phyloP scores from a whole-genome alignment of 1,140 invertebrate species.

The Drosophila nigromelanica region DNA sequence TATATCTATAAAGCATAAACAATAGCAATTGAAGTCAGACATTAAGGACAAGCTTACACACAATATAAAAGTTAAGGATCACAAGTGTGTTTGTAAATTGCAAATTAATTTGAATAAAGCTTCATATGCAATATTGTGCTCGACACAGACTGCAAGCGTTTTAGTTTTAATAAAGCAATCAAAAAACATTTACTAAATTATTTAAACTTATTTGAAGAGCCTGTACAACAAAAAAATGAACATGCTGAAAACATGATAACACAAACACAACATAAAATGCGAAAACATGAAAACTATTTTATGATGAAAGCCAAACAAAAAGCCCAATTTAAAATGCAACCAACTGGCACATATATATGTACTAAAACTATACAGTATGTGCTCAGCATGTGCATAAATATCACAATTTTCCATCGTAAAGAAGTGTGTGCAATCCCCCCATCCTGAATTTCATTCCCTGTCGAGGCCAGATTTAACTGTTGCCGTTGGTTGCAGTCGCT shows the following conservation, averaged over 20 bases:
- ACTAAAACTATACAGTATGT: not conserved
- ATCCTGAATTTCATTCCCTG: not conserved
- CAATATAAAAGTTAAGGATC: not conserved
- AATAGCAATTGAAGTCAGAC: constrained; percentile 3
- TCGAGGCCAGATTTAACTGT: constrained; percentile 43
- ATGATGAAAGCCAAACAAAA: constrained; percentile 60
- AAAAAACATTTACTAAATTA: constrained; percentile 64
- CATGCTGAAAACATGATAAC: constrained; percentile 46
- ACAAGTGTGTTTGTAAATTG: constrained; percentile 12
- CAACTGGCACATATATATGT: not conserved
- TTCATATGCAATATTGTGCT: constrained; percentile 20
- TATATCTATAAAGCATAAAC: no score
- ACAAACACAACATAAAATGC: constrained; percentile 40
- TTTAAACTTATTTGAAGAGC: constrained; percentile 41
- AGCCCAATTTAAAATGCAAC: constrained; percentile 33
- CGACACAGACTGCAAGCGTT: not conserved
- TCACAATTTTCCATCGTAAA: not conserved
- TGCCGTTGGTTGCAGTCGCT: constrained; percentile 53
- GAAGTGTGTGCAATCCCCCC: not conserved
- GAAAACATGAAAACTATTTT: constrained; percentile 61
- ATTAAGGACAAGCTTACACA: not conserved
- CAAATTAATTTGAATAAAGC: constrained; percentile 11
- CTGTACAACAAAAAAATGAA: constrained; percentile 29
- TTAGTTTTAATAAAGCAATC: constrained; percentile 29
- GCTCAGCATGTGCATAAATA: not conserved